Evolutionary conservation across 2,888 invertebrate species (phyloP), one percentile per base, ranked within the genome.

Genomic region (Perizoma flavofasciatum): DNA sequence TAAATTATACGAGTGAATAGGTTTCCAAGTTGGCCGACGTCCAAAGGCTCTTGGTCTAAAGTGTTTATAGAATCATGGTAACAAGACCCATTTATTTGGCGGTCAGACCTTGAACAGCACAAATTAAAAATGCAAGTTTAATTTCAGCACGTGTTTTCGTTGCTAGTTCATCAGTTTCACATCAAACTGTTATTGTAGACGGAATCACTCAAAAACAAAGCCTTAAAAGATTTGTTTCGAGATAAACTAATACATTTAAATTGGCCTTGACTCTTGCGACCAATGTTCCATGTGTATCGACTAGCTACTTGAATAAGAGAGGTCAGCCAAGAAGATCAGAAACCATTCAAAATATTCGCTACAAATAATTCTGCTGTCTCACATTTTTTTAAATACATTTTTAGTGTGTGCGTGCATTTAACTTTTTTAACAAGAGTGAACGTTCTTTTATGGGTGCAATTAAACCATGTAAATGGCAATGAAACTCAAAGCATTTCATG

Each of bases 1-100:
- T 63, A 57, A 67, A 73, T 75, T 66, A 65, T 68, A 66, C 63
- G 66, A 57, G 57, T 53, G 63, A 72, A 68, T 70, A 64, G 67
- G 72, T 70, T 71, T 69, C 66, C 66, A 69, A 70, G 65, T 82
- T 86, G 84, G 83, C 79, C 60, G 63, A 66, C 60, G 56, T 77
- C 83, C 83, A 83, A 85, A 82, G 81, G 82, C 77, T 82, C 67
- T 81, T 77, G 75, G 77, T 72, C 74, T 68, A 73, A 40, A 72
- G 70, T 71, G 68, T 72, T 74, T 71, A 68, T 67, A 71, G 63
- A 73, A 72, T 74, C 67, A 66, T 69, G 74, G 73, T 70, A 74
- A 66, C 67, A 63, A 68, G 65, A 67, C 65, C 69, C 70, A 74
- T 70, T 62, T 66, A 69, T 64, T 60, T 62, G 67, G 66, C 66